Evolutionary conservation across 2,797 vertebrate genomes (phyloP).

Genomic region (Microchirus variegatus): DNA sequence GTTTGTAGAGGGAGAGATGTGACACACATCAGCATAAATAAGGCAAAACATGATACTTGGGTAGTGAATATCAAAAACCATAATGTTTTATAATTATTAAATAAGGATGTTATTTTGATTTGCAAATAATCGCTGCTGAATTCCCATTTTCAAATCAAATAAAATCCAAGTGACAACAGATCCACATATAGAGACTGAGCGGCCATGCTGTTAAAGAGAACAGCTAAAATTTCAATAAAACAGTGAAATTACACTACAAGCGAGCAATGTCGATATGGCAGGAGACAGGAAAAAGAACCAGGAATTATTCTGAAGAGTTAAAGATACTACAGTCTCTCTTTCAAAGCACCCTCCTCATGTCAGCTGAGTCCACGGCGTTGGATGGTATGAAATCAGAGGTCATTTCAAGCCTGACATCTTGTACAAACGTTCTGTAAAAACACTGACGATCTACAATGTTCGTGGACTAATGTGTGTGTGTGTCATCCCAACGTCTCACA

Average conservation of each 20-base stretch:
- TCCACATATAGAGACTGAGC: no score
- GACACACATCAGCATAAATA: no score
- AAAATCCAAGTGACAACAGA: no score
- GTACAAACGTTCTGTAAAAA: no score
- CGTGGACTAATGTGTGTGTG: no score
- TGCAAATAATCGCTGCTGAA: no score
- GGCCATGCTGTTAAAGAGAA: no score
- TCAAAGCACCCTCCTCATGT: constrained; percentile 34
- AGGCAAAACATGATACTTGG: neutral
- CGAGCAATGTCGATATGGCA: neutral
- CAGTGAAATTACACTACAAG: neutral
- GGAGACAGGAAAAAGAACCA: neutral
- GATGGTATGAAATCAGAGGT: constrained; percentile 1
- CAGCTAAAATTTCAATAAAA: constrained; percentile 15
- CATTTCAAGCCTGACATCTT: neutral
- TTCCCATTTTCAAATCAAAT: no score
- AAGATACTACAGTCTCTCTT: constrained; percentile 10
- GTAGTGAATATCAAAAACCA: no score
- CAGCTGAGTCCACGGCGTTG: neutral
- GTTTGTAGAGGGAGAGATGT: neutral
- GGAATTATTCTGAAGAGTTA: constrained; percentile 14
- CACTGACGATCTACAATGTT: no score
- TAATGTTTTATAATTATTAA: neutral
- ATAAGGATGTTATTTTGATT: neutral
- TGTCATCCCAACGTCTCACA: no score